Evolutionary conservation across 2,797 vertebrate genomes (phyloP).

Genomic region (Parotocinclus haroldoi): DNA sequence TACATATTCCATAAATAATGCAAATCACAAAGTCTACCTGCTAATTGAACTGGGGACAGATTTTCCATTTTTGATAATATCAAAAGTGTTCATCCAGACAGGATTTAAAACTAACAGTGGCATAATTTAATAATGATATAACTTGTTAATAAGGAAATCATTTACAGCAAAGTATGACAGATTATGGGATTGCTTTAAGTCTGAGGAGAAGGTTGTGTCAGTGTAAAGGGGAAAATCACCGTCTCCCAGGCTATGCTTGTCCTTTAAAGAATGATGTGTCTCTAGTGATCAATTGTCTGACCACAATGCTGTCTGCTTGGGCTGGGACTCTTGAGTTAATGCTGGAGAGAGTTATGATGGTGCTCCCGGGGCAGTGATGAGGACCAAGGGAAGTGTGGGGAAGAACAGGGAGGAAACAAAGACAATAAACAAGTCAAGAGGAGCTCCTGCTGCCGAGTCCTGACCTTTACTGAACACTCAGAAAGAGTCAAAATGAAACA

Average conservation of each 20-base stretch:
- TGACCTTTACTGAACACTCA: constrained; percentile 10
- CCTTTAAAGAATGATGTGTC: constrained; percentile 37
- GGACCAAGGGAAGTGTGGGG: constrained; percentile 26
- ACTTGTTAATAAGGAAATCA: background rate
- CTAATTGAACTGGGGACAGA: background rate
- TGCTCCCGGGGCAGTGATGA: constrained; percentile 36
- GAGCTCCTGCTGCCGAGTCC: constrained; percentile 16
- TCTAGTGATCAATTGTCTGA: constrained; percentile 31
- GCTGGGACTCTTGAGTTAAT: constrained; percentile 35
- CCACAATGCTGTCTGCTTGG: constrained; percentile 23
- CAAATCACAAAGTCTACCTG: too few relatives aligned
- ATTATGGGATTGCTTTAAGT: constrained; percentile 14
- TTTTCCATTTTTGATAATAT: background rate
- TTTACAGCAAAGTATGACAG: background rate
- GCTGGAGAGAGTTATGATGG: constrained; percentile 29
- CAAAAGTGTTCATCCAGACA: constrained; percentile 10
- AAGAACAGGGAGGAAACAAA: constrained; percentile 32
- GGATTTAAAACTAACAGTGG: constrained; percentile 9
- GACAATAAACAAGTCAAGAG: constrained; percentile 34
- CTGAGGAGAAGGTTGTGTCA: constrained; percentile 29
- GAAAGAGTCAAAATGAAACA: constrained; percentile 8
- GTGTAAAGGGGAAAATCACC: constrained; percentile 15
- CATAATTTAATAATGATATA: background rate
- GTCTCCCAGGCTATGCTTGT: constrained; percentile 33
- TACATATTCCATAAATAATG: too few relatives aligned